phyloP scores from a whole-genome alignment of 1,140 invertebrate genomes.

The Arion vulgaris region DNA sequence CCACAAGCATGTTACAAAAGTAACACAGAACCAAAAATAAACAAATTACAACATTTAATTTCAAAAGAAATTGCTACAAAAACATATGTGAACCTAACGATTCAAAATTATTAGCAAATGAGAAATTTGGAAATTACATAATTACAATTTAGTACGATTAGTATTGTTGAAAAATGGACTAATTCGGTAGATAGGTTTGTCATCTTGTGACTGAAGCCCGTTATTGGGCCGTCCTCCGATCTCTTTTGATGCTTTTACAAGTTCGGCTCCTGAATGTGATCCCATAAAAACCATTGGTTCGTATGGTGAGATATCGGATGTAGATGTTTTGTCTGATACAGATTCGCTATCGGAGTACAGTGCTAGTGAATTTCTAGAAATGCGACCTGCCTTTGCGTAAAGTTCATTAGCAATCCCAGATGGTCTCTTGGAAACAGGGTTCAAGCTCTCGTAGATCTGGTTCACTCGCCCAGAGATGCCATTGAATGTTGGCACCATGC shows the following conservation, averaged over 20 bases:
- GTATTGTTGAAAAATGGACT: slow-evolving; percentile 8
- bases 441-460: slow-evolving; percentile 10
- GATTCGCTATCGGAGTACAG: slow-evolving; percentile 17
- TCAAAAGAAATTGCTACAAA: too few relatives aligned
- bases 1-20: too few relatives aligned
- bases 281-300: slow-evolving; percentile 14
- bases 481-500: neutral
- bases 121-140: neutral
- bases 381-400: neutral
- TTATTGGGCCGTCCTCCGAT: neutral
- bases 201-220: slow-evolving; percentile 13
- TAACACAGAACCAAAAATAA: too few relatives aligned
- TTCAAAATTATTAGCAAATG: too few relatives aligned
- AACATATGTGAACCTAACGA: too few relatives aligned
- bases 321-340: neutral
- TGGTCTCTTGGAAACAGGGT: neutral
- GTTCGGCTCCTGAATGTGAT: neutral
- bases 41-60: too few relatives aligned
- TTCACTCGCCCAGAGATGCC: neutral
- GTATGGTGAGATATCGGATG: neutral
- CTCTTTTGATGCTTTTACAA: neutral
- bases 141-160: slow-evolving; percentile 13
- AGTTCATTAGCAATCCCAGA: neutral
- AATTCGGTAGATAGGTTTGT: slow-evolving; percentile 7
- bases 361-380: neutral